Evolutionary conservation across 2,113 vertebrate species (phyloP).

Genomic region (Eclectus roratus): DNA sequence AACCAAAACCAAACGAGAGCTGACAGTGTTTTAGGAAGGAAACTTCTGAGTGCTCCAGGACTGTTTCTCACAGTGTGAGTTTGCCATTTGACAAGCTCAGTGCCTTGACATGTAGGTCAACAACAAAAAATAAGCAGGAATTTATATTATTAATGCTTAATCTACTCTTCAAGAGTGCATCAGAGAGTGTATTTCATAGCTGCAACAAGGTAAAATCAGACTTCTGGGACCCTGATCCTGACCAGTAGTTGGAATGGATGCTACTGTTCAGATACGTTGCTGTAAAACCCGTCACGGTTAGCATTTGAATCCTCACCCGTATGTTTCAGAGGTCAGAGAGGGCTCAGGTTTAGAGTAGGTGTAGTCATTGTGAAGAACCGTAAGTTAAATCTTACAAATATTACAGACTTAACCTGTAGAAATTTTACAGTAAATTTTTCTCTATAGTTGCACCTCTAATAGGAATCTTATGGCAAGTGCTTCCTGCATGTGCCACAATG

Average conservation of each 20-base stretch:
- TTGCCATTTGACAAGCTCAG: not conserved
- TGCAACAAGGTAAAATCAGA: not conserved
- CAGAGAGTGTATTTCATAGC: not conserved
- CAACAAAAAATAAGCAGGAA: not conserved
- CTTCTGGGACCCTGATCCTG: not conserved
- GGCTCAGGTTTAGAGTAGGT: not conserved
- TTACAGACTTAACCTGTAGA: not conserved
- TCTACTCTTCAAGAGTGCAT: not conserved
- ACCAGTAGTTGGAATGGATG: not conserved
- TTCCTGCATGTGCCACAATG: not conserved
- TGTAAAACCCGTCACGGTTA: not conserved
- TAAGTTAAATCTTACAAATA: not conserved
- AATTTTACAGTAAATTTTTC: not conserved
- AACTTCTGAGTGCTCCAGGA: not conserved
- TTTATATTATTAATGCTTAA: not conserved
- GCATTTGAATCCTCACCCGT: not conserved
- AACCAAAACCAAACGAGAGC: not conserved
- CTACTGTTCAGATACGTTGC: not conserved
- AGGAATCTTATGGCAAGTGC: not conserved
- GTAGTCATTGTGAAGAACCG: not conserved
- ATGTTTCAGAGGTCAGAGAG: not conserved
- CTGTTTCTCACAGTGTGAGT: not conserved
- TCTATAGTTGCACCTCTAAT: not conserved
- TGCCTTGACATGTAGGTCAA: not conserved
- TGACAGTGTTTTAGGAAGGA: not conserved